phyloP scores from a whole-genome alignment of 2,888 invertebrate genomes.

The Heliothis peltigera region DNA sequence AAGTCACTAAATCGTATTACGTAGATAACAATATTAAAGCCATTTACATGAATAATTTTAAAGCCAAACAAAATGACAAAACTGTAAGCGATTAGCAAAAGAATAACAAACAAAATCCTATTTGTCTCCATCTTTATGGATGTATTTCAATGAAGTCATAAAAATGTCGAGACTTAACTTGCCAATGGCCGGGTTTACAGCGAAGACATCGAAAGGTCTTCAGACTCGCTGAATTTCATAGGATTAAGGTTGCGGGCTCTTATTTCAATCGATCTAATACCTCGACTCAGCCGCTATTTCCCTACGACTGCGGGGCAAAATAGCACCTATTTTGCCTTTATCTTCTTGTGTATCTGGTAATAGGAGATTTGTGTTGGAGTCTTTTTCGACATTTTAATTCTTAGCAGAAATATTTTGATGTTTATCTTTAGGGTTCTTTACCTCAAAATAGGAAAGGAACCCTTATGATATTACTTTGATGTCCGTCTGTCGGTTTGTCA shows the following conservation, averaged over 20 bases:
- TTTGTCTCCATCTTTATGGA: conserved; percentile 47
- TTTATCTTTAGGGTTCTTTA: too few relatives aligned
- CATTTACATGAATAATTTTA: too few relatives aligned
- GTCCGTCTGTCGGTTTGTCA: too few relatives aligned
- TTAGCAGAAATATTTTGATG: too few relatives aligned
- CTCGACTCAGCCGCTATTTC: conserved; percentile 57
- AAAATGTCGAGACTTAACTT: conserved; percentile 80
- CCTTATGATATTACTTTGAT: too few relatives aligned
- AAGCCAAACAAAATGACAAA: conserved; percentile 12
- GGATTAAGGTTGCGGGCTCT: conserved; percentile 77
- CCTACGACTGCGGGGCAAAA: conserved; percentile 29
- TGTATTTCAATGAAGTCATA: conserved; percentile 78
- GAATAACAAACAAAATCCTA: conserved; percentile 38
- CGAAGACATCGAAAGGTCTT: conserved; percentile 83
- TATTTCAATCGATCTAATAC: conserved; percentile 76
- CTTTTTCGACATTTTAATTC: too few relatives aligned
- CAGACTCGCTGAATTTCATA: conserved; percentile 77
- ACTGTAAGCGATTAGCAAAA: conserved; percentile 14
- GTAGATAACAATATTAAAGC: not conserved
- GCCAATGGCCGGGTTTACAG: conserved; percentile 81
- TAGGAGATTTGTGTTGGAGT: conserved; percentile 20
- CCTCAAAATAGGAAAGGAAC: too few relatives aligned
- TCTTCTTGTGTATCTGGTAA: conserved; percentile 28
- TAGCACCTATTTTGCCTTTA: conserved; percentile 23
- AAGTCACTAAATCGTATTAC: too few relatives aligned